A percentile compares a stretch with the other conserved stretches of the same genome.
Evolutionary conservation across 1,140 invertebrate genomes (phyloP).

Genomic region (Drosophila arawakana): DNA sequence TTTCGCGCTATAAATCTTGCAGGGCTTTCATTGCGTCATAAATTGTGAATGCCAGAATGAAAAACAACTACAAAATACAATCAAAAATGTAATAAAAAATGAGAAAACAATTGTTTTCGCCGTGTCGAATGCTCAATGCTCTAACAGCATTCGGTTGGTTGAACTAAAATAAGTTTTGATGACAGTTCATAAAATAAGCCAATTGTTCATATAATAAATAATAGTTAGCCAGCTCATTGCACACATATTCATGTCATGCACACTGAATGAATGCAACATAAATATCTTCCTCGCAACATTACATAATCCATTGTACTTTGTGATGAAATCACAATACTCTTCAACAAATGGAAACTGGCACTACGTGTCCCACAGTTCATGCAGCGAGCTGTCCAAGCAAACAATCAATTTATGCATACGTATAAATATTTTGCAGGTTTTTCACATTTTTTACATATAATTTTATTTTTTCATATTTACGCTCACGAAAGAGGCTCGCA

Average conservation of each 20-base stretch:
- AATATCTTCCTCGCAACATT: neutral
- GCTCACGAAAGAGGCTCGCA: constrained; percentile 14
- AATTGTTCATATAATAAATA: neutral
- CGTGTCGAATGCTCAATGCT: neutral
- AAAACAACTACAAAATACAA: constrained; percentile 11
- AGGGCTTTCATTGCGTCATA: constrained; percentile 71
- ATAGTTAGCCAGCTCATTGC: neutral
- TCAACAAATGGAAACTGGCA: neutral
- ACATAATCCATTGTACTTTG: neutral
- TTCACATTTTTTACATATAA: constrained; percentile 25
- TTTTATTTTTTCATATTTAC: constrained; percentile 46
- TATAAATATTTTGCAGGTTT: constrained; percentile 49
- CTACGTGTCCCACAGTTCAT: constrained; percentile 12
- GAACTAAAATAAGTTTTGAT: neutral
- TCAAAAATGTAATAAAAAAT: neutral
- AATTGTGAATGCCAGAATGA: constrained; percentile 61
- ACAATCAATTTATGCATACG: constrained; percentile 73
- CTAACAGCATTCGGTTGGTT: neutral
- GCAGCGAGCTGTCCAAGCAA: constrained; percentile 38
- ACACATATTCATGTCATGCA: neutral
- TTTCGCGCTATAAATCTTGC: constrained; percentile 62
- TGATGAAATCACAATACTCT: neutral
- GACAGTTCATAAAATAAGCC: too few relatives aligned
- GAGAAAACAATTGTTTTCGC: neutral
- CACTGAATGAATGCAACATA: too few relatives aligned